Percentiles rank a stretch among this genome's conserved stretches.
Conservation (phyloP, 2,888 invertebrate species). For the Lymantria dispar region DNA sequence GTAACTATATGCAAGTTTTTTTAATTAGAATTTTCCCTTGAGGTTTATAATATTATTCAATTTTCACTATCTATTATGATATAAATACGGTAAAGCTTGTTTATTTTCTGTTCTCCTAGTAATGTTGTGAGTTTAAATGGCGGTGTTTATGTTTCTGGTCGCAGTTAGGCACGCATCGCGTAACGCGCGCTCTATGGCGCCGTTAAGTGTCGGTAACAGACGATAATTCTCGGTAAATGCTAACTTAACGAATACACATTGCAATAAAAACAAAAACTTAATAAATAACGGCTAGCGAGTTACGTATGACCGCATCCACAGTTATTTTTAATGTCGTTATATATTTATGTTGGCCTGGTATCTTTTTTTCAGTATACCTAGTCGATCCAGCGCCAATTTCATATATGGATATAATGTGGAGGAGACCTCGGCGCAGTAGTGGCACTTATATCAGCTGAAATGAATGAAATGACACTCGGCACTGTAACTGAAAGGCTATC, state of each 20-base stretch:
- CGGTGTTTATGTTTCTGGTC: conserved; percentile 12
- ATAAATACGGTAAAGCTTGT: background rate
- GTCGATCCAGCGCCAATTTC: too few relatives aligned
- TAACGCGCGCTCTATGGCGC: conserved; percentile 3
- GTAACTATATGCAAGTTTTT: background rate
- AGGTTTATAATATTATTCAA: background rate
- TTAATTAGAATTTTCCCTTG: background rate
- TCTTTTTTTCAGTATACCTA: too few relatives aligned
- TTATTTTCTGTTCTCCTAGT: conserved; percentile 2
- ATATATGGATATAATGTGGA: too few relatives aligned
- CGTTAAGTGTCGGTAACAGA: background rate
- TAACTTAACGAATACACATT: background rate
- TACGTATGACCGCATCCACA: too few relatives aligned
- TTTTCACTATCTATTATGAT: too few relatives aligned
- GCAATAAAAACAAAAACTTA: background rate
- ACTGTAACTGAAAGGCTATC: too few relatives aligned
- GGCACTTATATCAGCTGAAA: too few relatives aligned
- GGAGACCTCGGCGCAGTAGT: too few relatives aligned
- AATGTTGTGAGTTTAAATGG: conserved; percentile 20
- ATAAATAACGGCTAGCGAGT: too few relatives aligned
- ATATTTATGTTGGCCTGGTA: too few relatives aligned
- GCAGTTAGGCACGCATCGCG: conserved; percentile 16
- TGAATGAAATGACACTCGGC: too few relatives aligned
- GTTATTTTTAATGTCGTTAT: too few relatives aligned
- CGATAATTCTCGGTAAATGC: background rate